These are phyloP conservation scores for Palythoa grandiflora DNA, from an alignment of 92 coral and sea anemone species.

Conservation along the genomic window DNA sequence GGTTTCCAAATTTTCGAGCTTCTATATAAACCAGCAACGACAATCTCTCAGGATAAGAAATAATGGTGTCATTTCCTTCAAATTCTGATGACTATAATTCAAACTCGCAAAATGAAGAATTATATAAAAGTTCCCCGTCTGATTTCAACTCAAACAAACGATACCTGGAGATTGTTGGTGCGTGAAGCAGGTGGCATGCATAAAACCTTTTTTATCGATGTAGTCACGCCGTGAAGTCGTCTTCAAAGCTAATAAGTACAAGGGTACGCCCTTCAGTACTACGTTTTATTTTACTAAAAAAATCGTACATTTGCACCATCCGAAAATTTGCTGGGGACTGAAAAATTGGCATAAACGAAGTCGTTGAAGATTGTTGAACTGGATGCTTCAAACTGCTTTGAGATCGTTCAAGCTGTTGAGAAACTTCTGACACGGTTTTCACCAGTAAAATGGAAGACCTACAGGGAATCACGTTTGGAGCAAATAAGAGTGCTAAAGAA, in stretches of 20 bases:
- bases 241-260: not conserved
- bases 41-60: too few relatives aligned
- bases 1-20: too few relatives aligned
- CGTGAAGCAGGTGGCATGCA: constrained; percentile 1
- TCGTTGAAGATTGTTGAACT: not conserved
- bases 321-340: not conserved
- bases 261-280: not conserved
- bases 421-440: not conserved
- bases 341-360: constrained; percentile 20
- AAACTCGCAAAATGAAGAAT: too few relatives aligned
- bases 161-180: not conserved
- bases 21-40: too few relatives aligned
- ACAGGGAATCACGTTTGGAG: constrained; percentile 38
- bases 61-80: too few relatives aligned
- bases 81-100: too few relatives aligned
- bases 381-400: not conserved
- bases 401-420: not conserved
- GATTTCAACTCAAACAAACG: not conserved
- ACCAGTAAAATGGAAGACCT: constrained; percentile 24
- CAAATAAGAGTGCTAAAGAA: constrained; percentile 44
- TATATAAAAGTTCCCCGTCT: not conserved
- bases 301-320: not conserved
- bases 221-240: not conserved
- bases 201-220: not conserved
- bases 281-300: not conserved